Conservation (phyloP, 2,797 vertebrate species). For the Cichlasoma orientale region DNA sequence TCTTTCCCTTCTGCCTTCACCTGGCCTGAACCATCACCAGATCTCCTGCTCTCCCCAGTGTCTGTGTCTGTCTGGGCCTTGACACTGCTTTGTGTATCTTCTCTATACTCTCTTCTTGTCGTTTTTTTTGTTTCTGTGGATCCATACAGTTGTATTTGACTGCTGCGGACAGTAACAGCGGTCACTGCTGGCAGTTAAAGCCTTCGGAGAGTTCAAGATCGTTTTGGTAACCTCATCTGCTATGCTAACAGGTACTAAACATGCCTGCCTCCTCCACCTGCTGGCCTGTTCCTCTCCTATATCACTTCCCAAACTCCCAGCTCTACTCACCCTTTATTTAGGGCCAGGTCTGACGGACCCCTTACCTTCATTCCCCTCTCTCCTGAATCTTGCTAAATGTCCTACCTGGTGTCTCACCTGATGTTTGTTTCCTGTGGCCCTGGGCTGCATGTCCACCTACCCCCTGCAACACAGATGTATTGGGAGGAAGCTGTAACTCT, state of each 20-base stretch:
- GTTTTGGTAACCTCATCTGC: conserved; percentile 92
- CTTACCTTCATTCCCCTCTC: neutral
- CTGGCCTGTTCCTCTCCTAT: conserved; percentile 64
- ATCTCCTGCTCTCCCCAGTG: conserved; percentile 48
- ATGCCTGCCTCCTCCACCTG: conserved; percentile 60
- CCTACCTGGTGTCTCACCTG: conserved; percentile 60
- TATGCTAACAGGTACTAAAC: conserved; percentile 94
- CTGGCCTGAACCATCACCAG: conserved; percentile 32
- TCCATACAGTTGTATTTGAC: conserved; percentile 96
- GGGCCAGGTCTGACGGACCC: conserved; percentile 25
- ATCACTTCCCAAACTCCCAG: conserved; percentile 55
- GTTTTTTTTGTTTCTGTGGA: conserved; percentile 71
- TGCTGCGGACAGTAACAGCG: conserved; percentile 93
- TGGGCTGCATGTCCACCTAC: conserved; percentile 67
- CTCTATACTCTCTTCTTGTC: conserved; percentile 87
- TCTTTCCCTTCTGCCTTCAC: conserved; percentile 41
- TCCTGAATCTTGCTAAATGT: conserved; percentile 47
- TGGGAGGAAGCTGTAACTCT: conserved; percentile 31
- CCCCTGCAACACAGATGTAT: conserved; percentile 35
- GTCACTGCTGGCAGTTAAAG: conserved; percentile 96
- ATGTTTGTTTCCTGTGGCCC: conserved; percentile 65
- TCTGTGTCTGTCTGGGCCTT: conserved; percentile 59
- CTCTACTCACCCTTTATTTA: conserved; percentile 43
- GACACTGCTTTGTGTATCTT: conserved; percentile 74
- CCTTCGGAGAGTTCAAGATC: conserved; percentile 93